Evolutionary conservation across 1,140 invertebrate species (phyloP).

Genomic region (Belonocnema kinseyi): DNA sequence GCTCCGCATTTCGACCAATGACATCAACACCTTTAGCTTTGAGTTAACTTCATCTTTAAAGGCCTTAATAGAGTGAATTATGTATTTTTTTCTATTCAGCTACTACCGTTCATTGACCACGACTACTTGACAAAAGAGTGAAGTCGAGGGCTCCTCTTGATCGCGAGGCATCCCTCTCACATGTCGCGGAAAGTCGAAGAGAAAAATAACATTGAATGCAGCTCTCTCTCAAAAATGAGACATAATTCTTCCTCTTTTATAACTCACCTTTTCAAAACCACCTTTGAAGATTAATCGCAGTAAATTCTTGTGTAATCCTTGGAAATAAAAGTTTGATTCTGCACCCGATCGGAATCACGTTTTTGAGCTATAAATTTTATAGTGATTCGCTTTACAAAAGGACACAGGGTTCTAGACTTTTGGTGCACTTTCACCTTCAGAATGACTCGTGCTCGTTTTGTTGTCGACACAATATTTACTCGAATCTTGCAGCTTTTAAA

Average conservation of each 20-base stretch:
- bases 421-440: not conserved
- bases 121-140: not conserved
- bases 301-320: constrained; percentile 27
- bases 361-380: constrained; percentile 26
- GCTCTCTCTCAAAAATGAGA: constrained; percentile 12
- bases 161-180: constrained; percentile 5
- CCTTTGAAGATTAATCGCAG: constrained; percentile 22
- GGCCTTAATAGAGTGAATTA: not conserved
- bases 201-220: constrained; percentile 26
- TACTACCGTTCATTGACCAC: constrained; percentile 6
- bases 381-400: not conserved
- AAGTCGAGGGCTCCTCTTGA: constrained; percentile 8
- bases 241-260: constrained; percentile 17
- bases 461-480: not conserved
- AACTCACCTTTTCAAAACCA: constrained; percentile 1
- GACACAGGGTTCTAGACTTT: not conserved
- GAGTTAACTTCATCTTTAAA: not conserved
- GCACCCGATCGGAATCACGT: constrained; percentile 25
- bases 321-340: constrained; percentile 28
- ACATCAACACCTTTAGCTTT: no score
- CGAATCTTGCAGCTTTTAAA: not conserved
- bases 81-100: not conserved
- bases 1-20: no score
- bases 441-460: not conserved
- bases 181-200: constrained; percentile 14